Evolutionary conservation across 2,888 invertebrate species (phyloP), one percentile per base, ranked within the genome.

Genomic region (Listrodromus nycthemerus): DNA sequence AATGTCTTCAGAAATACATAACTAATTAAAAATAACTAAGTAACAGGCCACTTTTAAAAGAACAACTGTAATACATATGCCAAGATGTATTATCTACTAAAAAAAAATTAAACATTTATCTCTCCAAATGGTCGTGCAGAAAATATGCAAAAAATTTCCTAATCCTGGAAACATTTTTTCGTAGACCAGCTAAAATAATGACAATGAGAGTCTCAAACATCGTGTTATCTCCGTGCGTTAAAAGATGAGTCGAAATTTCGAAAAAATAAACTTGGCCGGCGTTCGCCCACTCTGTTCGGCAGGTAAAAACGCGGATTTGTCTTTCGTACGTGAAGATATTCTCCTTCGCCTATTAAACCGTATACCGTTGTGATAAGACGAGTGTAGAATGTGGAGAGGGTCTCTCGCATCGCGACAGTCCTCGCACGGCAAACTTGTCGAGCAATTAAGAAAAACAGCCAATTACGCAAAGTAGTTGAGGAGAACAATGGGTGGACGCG

Each of bases 391-490:
- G 61, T 61, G 7, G 19, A 61, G 55, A 55, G 24, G 76, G 55
- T 66, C 65, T 69, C 55, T 58, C 27, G 70, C 41, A 48, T 58
- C 19, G 55, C 48, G 16, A 50, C 33, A 24, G 61, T 30, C 30
- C 76, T 45, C 50, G 71, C 27, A 66, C 84, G 85, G 77, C 82
- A 84, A 86, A 87, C 86, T 86, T 84, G 85, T 85, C 84, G 83
- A 76, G 85, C 87, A 88, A 89, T 89, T 89, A 88, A 88, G 88
- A 89, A 89, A 90, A 90, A 90, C 89, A 89, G 87, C 88, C 89
- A 89, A 89, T 90, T 90, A 89, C 86, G 85, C 84, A 85, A 88
- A 88, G 88, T 88, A 89, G 88, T 89, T 88, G 87, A 83, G 41
- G 80, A 81, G 88, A 89, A 90, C 89, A 90, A 89, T 90, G 88